phyloP scores from a whole-genome alignment of 2,113 vertebrate species.

The Pollimyrus isidori region DNA sequence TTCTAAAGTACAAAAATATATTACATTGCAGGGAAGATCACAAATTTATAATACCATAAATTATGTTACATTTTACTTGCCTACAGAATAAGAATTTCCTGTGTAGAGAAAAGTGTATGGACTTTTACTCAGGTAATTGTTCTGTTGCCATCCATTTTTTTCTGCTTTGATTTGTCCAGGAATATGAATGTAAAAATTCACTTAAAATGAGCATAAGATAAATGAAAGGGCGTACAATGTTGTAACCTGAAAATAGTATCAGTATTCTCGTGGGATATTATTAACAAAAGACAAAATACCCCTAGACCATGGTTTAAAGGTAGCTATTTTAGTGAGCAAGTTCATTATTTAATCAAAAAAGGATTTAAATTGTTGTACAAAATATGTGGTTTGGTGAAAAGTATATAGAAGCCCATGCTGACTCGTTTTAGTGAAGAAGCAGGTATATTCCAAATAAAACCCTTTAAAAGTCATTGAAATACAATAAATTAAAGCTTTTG shows the following conservation, averaged over 20 bases:
- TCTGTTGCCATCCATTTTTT: constrained; percentile 14
- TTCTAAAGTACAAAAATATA: not conserved
- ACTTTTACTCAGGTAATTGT: not conserved
- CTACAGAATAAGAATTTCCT: not conserved
- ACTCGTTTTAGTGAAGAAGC: not conserved
- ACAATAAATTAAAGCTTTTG: not conserved
- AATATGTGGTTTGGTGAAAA: not conserved
- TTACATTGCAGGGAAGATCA: not conserved
- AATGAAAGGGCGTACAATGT: not conserved
- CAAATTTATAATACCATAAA: not conserved
- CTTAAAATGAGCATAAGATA: not conserved
- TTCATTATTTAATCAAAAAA: not conserved
- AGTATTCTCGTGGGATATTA: not conserved
- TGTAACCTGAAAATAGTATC: not conserved
- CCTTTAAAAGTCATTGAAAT: not conserved
- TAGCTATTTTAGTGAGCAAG: not conserved
- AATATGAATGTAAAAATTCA: not conserved
- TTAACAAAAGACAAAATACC: not conserved
- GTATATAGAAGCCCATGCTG: not conserved
- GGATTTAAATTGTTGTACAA: not conserved
- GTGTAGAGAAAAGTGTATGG: not conserved
- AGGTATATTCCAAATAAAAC: not conserved
- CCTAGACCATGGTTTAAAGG: not conserved
- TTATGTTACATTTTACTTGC: not conserved
- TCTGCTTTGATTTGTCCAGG: constrained; percentile 16